A percentile compares a stretch with the other conserved stretches of the same genome.
phyloP scores from a whole-genome alignment of 2,113 vertebrate genomes.

The Leucosticte australis region DNA sequence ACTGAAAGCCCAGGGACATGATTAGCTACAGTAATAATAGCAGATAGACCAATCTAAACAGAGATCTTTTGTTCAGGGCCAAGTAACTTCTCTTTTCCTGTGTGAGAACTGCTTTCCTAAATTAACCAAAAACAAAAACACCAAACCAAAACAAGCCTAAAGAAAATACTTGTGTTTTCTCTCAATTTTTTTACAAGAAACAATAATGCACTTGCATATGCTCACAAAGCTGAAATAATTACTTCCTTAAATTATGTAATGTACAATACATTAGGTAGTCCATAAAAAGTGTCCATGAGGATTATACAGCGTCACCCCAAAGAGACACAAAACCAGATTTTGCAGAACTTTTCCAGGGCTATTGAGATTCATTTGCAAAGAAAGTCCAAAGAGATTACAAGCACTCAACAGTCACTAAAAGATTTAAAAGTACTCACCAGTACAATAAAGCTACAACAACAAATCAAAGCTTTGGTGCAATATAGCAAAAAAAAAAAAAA shows the following conservation, averaged over 20 bases:
- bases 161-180: background rate
- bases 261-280: background rate
- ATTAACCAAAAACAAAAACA: background rate
- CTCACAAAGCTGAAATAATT: background rate
- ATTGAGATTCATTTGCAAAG: background rate
- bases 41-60: background rate
- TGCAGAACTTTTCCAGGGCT: background rate
- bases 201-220: background rate
- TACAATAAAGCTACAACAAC: background rate
- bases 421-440: background rate
- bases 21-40: background rate
- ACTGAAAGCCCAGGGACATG: background rate
- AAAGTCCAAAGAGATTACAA: background rate
- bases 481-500: background rate
- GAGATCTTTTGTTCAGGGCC: background rate
- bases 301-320: background rate
- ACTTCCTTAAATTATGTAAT: background rate
- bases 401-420: rapidly evolving
- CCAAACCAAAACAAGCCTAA: background rate
- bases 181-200: background rate
- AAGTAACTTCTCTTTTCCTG: background rate
- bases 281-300: background rate
- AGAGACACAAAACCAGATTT: background rate
- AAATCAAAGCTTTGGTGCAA: background rate
- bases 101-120: background rate